phyloP scores from a whole-genome alignment of 2,888 invertebrate genomes.

The Scrobipalpa costella region DNA sequence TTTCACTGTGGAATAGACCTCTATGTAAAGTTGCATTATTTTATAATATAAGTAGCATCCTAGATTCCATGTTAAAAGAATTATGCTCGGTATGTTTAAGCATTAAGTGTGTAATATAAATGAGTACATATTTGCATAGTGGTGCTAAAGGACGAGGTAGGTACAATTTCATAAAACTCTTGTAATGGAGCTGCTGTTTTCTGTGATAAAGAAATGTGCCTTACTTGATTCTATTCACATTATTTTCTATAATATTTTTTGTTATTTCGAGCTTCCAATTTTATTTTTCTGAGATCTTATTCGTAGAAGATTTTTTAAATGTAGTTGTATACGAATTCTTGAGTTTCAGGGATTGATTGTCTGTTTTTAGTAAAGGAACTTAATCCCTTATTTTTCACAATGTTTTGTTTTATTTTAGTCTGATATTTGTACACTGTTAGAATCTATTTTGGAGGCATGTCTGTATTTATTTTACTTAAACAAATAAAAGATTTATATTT shows the following conservation, averaged over 20 bases:
- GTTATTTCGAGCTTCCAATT: neutral
- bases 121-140: conserved; percentile 14
- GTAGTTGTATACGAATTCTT: no score
- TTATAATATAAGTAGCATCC: neutral
- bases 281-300: neutral
- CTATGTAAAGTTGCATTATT: neutral
- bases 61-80: neutral
- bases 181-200: conserved; percentile 49
- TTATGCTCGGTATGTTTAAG: conserved; percentile 14
- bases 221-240: conserved; percentile 50
- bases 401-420: no score
- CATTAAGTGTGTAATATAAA: conserved; percentile 14
- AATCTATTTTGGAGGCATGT: neutral
- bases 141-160: conserved; percentile 19
- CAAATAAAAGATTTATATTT: neutral
- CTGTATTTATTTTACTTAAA: conserved; percentile 13
- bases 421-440: no score
- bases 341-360: no score
- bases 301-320: neutral
- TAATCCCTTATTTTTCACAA: no score
- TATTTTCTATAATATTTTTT: neutral
- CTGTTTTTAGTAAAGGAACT: no score
- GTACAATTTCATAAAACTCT: conserved; percentile 19
- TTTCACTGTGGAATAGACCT: neutral
- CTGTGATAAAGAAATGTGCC: conserved; percentile 76